Evolutionary conservation across 37 sponge, comb jelly and placozoan genomes (phyloP).

Genomic region (Dysidea cf. avara): DNA sequence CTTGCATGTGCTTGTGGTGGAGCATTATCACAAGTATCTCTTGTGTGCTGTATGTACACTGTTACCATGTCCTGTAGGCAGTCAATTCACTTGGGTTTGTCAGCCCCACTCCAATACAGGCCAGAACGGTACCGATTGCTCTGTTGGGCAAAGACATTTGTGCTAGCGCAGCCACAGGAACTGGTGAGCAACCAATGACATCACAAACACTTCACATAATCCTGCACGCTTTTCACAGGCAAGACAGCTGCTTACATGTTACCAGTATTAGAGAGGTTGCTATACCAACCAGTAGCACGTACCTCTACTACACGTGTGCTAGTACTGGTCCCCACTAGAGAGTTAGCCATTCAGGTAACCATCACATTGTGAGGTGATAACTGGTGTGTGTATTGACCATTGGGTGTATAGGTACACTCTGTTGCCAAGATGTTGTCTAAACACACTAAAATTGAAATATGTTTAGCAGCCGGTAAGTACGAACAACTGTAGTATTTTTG

Average conservation of each 20-base stretch:
- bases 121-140: constrained; percentile 91
- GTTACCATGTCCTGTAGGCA: constrained; percentile 43
- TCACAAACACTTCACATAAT: not conserved
- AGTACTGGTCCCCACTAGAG: constrained; percentile 94
- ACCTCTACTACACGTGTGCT: constrained; percentile 68
- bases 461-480: constrained; percentile 72
- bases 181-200: constrained; percentile 51
- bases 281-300: constrained; percentile 78
- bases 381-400: not conserved
- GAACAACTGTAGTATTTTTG: constrained; percentile 11
- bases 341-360: constrained; percentile 92
- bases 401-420: constrained; percentile 64
- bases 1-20: not conserved
- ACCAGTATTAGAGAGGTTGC: constrained; percentile 92
- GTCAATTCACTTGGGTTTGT: constrained; percentile 82
- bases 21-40: not conserved
- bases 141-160: constrained; percentile 99
- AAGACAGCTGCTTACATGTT: constrained; percentile 98
- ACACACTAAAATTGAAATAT: constrained; percentile 66
- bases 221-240: constrained; percentile 29
- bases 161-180: constrained; percentile 99
- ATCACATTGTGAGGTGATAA: not conserved
- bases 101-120: constrained; percentile 94
- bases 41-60: not conserved
- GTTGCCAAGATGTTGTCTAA: constrained; percentile 76